Evolutionary conservation across 2,113 vertebrate species (phyloP), one percentile per base, ranked within the genome.

Genomic region (Alosa alosa): DNA sequence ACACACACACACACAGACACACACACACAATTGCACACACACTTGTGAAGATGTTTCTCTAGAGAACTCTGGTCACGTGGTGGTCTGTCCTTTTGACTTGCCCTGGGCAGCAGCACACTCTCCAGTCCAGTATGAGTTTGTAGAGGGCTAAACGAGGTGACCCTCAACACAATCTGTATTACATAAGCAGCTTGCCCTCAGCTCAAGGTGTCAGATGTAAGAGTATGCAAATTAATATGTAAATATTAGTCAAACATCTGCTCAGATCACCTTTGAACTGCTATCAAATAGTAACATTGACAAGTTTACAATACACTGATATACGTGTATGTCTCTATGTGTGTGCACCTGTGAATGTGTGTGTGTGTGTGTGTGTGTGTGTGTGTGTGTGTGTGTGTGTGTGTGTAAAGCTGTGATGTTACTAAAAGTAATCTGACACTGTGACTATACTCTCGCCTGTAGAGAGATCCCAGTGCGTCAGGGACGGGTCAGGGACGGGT

Each of bases 1-100:
- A 75, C 31, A 75, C 68, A 75, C 68, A 75, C 68, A 75, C 25
- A 75, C 31, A 75, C 64, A 75, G 25, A 75, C 64, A 25, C 64
- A 72, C 64, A 75, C 68, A 75, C 68, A 75, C 68, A 39, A 25
- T 0, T 31, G 36, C 31, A 4, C 68, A 75, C 68, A 75, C 68
- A 75, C 13, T 36, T 57, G 55, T 57, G 55, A 22, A 57, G 55
- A 57, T 57, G 55, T 57, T 57, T 57, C 55, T 57, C 55, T 57
- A 57, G 55, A 57, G 55, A 31, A 75, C 68, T 68, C 60, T 68
- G 22, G 60, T 68, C 60, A 75, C 68, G 39, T 75, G 68, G 68
- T 75, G 3, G 25, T 75, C 9, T 75, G 68, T 75, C 68, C 68
- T 75, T 75, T 75, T 75, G 68, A 75, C 31, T 75, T 75, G 68